Conservation (phyloP, 1,140 invertebrate genomes). For the Micrasema minimum region DNA sequence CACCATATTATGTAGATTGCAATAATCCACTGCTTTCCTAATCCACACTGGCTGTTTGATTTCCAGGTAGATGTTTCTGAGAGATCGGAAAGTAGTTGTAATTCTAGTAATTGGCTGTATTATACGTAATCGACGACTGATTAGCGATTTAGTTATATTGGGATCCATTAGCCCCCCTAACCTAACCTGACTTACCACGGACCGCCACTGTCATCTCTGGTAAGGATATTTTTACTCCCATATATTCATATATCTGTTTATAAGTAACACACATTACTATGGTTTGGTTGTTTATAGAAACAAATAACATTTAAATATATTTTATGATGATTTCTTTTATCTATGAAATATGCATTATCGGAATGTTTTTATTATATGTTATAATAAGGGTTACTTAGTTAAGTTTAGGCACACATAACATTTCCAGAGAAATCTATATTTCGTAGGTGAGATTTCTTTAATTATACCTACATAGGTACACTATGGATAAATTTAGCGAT, state of each 20-base stretch:
- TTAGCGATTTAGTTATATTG: slow-evolving; percentile 20
- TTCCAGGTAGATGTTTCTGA: slow-evolving; percentile 31
- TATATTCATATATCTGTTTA: background rate
- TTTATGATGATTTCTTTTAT: too few relatives aligned
- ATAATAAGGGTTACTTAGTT: too few relatives aligned
- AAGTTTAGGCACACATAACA: too few relatives aligned
- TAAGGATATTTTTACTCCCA: slow-evolving; percentile 11
- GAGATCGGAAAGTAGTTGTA: slow-evolving; percentile 2
- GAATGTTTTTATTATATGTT: too few relatives aligned
- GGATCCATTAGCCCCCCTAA: slow-evolving; percentile 20
- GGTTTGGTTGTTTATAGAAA: too few relatives aligned
- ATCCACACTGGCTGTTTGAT: slow-evolving; percentile 23
- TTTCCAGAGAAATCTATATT: too few relatives aligned
- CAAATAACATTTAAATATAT: too few relatives aligned
- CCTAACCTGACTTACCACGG: background rate
- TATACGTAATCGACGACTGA: slow-evolving; percentile 26
- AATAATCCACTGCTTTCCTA: slow-evolving; percentile 18
- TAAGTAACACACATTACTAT: too few relatives aligned
- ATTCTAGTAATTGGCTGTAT: slow-evolving; percentile 4
- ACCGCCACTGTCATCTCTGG: background rate
- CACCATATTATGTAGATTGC: slow-evolving; percentile 6
- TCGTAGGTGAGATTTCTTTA: too few relatives aligned
- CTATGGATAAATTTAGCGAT: too few relatives aligned
- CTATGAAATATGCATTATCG: too few relatives aligned
- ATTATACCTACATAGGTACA: too few relatives aligned